Conservation (phyloP, 1,140 invertebrate genomes). For the Bombus difficillimus region DNA sequence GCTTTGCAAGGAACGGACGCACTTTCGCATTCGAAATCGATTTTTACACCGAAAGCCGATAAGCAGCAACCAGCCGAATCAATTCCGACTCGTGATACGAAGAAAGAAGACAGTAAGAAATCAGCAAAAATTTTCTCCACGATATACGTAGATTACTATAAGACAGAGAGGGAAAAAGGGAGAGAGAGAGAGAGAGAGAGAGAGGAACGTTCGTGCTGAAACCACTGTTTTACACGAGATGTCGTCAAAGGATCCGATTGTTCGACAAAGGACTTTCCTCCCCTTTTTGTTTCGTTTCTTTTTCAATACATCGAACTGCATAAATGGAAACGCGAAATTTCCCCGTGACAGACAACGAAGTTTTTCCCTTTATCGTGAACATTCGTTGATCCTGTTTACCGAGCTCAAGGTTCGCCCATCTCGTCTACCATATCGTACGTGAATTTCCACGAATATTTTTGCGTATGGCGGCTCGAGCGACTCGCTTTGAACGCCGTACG, state of each 20-base stretch:
- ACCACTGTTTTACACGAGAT: neutral
- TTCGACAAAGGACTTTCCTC: neutral
- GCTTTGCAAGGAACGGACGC: constrained; percentile 2
- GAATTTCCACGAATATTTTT: neutral
- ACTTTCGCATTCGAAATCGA: neutral
- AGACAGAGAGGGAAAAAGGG: too few relatives aligned
- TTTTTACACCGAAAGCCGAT: neutral
- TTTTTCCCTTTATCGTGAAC: constrained; percentile 6
- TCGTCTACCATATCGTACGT: neutral
- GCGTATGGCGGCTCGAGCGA: too few relatives aligned
- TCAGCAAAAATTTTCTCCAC: neutral
- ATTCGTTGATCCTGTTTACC: neutral
- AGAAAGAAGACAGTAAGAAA: neutral
- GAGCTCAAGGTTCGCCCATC: neutral
- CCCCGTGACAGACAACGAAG: constrained; percentile 24
- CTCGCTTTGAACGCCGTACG: too few relatives aligned
- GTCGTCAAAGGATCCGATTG: too few relatives aligned
- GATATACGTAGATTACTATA: neutral
- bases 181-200: too few relatives aligned
- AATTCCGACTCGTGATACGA: neutral
- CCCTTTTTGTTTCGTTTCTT: neutral
- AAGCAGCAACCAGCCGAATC: neutral
- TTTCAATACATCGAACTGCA: neutral
- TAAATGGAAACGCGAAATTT: constrained; percentile 1
- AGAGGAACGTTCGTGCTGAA: neutral